phyloP scores from a whole-genome alignment of 2,888 invertebrate genomes.

The Apeira syringaria region DNA sequence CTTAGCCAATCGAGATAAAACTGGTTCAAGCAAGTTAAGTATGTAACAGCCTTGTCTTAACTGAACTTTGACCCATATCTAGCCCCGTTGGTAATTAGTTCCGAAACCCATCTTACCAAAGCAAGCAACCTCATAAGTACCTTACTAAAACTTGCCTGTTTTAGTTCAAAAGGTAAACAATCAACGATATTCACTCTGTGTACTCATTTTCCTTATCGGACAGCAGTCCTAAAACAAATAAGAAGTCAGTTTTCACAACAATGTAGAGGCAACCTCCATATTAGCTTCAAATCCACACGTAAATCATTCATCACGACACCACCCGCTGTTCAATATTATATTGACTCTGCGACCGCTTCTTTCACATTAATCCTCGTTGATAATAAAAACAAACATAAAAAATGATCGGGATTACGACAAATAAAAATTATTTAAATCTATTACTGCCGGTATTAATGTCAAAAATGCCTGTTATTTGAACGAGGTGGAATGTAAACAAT shows the following conservation, averaged over 20 bases:
- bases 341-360: constrained; percentile 51
- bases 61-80: constrained; percentile 50
- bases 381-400: constrained; percentile 42
- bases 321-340: constrained; percentile 59
- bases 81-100: constrained; percentile 54
- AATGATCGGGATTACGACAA: constrained; percentile 32
- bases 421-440: constrained; percentile 32
- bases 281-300: constrained; percentile 53
- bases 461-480: constrained; percentile 29
- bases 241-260: constrained; percentile 24
- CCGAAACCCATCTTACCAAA: constrained; percentile 23
- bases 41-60: constrained; percentile 56
- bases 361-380: constrained; percentile 50
- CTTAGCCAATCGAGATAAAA: constrained; percentile 68
- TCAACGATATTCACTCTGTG: neutral
- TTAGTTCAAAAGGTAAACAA: constrained; percentile 2
- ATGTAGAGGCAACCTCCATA: constrained; percentile 42
- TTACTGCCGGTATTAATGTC: constrained; percentile 28
- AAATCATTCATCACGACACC: constrained; percentile 58
- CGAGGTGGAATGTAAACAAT: constrained; percentile 45
- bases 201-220: neutral
- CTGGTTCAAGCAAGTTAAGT: constrained; percentile 68
- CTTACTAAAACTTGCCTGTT: neutral
- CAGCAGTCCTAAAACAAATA: constrained; percentile 28
- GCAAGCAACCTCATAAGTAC: constrained; percentile 12